These are phyloP conservation scores for Caenorhabditis afra DNA, from an alignment of 2,888 invertebrate genomes.

Conservation along the genomic window DNA sequence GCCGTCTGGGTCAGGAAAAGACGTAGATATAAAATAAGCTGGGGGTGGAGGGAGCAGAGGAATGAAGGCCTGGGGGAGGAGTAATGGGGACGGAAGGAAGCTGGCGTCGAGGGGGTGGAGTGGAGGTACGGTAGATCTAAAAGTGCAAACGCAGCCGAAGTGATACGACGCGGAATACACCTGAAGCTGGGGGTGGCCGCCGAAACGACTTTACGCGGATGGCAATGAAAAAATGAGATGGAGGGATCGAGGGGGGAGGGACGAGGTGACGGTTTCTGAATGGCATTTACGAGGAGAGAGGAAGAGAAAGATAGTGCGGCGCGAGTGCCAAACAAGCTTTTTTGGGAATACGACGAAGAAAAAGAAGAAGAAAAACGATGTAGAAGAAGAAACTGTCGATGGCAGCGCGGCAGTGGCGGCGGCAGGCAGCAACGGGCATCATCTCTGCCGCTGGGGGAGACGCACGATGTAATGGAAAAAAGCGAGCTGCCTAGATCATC, in stretches of 20 bases:
- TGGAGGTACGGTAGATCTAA: conserved; percentile 44
- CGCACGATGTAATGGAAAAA: conserved; percentile 53
- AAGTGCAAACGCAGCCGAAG: conserved; percentile 50
- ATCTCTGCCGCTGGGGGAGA: conserved; percentile 49
- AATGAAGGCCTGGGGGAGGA: conserved; percentile 7
- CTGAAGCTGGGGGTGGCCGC: conserved; percentile 55
- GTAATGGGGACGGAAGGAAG: conserved; percentile 7
- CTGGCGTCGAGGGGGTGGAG: not conserved
- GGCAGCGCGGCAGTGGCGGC: conserved; percentile 52
- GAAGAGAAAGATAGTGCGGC: conserved; percentile 50
- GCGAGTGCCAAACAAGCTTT: conserved; percentile 62
- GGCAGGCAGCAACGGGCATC: conserved; percentile 46
- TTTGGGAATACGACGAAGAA: conserved; percentile 55
- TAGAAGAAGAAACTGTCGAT: conserved; percentile 59
- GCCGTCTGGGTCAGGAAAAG: conserved; percentile 23
- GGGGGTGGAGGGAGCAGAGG: conserved; percentile 17
- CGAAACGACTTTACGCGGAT: conserved; percentile 58
- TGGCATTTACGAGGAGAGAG: conserved; percentile 57
- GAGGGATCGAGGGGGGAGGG: conserved; percentile 28
- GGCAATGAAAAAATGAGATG: conserved; percentile 55
- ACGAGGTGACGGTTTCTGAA: conserved; percentile 56
- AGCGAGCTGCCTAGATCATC: conserved; percentile 57
- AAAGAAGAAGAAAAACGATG: conserved; percentile 50
- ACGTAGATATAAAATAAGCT: not conserved
- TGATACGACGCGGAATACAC: conserved; percentile 52